Evolutionary conservation across 2,797 vertebrate genomes (phyloP).

Genomic region (Tiaroga cobitis): DNA sequence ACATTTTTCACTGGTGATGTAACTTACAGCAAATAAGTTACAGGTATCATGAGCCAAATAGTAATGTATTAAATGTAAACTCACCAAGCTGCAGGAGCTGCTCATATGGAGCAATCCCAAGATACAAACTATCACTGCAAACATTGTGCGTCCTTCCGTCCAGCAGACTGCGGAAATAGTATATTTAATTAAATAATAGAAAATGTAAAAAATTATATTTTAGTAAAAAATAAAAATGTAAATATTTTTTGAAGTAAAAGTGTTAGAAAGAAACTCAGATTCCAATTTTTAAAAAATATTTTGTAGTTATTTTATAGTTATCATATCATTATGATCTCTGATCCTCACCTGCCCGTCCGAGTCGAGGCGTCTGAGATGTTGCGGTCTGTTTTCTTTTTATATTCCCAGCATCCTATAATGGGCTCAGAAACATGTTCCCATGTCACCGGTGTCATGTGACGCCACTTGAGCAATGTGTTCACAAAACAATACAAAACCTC

Average conservation of each 20-base stretch:
- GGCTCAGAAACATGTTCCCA: background rate
- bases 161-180: background rate
- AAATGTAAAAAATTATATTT: too few relatives aligned
- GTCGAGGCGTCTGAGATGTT: slow-evolving; percentile 40
- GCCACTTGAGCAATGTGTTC: slow-evolving; percentile 38
- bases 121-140: slow-evolving; percentile 58
- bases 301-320: background rate
- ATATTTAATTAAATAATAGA: background rate
- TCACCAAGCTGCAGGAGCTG: slow-evolving; percentile 64
- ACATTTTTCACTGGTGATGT: background rate
- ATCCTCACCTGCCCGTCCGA: slow-evolving; percentile 58
- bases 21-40: background rate
- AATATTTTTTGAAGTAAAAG: background rate
- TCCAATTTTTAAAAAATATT: background rate
- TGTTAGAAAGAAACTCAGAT: background rate
- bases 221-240: background rate
- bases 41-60: background rate
- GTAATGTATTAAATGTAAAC: slow-evolving; percentile 26
- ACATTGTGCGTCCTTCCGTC: slow-evolving; percentile 63
- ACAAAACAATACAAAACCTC: slow-evolving; percentile 29
- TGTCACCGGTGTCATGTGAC: slow-evolving; percentile 47
- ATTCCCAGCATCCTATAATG: slow-evolving; percentile 4
- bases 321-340: too few relatives aligned
- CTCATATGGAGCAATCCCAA: slow-evolving; percentile 63
- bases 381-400: background rate